Evolutionary conservation across 2,113 vertebrate species (phyloP).

Genomic region (Pyxicephalus adspersus): DNA sequence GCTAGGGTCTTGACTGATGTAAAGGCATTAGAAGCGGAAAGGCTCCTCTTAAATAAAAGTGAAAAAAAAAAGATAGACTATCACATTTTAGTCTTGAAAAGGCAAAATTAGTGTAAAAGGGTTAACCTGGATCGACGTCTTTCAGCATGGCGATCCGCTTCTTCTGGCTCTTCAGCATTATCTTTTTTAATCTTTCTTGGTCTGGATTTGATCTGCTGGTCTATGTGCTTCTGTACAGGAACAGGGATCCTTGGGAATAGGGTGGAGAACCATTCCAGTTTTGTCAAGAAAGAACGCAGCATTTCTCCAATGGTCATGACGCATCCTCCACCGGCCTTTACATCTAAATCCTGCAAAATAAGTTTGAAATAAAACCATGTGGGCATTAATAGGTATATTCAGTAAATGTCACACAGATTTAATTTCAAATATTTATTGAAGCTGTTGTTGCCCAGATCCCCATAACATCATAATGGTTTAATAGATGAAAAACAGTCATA

Average conservation of each 20-base stretch:
- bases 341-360: slow-evolving; percentile 91
- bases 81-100: too few relatives aligned
- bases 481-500: too few relatives aligned
- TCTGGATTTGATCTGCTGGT: slow-evolving; percentile 93
- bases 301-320: slow-evolving; percentile 98
- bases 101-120: too few relatives aligned
- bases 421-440: too few relatives aligned
- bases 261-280: slow-evolving; percentile 98
- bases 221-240: slow-evolving; percentile 95
- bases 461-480: too few relatives aligned
- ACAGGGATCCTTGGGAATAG: slow-evolving; percentile 97
- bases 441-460: too few relatives aligned
- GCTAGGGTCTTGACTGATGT: too few relatives aligned
- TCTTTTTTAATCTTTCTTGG: slow-evolving; percentile 92
- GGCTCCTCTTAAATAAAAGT: too few relatives aligned
- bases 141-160: slow-evolving; percentile 81
- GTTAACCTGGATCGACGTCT: slow-evolving; percentile 86
- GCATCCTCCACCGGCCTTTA: slow-evolving; percentile 96
- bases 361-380: slow-evolving; percentile 21
- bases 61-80: too few relatives aligned
- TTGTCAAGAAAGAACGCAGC: slow-evolving; percentile 96
- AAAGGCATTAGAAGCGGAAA: too few relatives aligned
- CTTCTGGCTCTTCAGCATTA: slow-evolving; percentile 76
- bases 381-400: too few relatives aligned
- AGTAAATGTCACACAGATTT: too few relatives aligned